These are phyloP conservation scores for Mastomys natalensis DNA, from an alignment of 2,113 vertebrate species.

Conservation along the genomic window DNA sequence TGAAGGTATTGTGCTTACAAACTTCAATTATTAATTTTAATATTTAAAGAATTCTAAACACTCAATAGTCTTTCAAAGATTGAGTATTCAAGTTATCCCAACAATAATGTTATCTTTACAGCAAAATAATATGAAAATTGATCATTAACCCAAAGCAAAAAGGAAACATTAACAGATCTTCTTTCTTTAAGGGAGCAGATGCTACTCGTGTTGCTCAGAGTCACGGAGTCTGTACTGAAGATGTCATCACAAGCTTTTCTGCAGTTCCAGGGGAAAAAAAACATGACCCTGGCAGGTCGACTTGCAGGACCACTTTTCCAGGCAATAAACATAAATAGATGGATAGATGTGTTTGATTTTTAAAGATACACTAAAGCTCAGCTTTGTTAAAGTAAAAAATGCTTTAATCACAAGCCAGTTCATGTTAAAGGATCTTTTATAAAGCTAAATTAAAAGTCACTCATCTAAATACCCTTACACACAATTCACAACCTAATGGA, in stretches of 20 bases:
- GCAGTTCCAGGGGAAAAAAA: conserved; percentile 95
- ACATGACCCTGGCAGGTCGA: conserved; percentile 94
- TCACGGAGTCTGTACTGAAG: conserved; percentile 98
- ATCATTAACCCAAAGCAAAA: conserved; percentile 51
- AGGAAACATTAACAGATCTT: conserved; percentile 77
- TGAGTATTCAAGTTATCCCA: conserved; percentile 47
- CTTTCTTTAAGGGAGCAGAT: conserved; percentile 95
- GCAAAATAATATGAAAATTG: conserved; percentile 64
- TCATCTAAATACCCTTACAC: neutral
- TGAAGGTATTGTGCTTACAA: neutral
- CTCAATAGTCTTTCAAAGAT: conserved; percentile 39
- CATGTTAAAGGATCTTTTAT: conserved; percentile 55
- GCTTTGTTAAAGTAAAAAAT: conserved; percentile 26
- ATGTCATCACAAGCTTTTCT: conserved; percentile 94
- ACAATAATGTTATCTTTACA: conserved; percentile 44
- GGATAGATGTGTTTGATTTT: conserved; percentile 17
- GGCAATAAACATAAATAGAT: conserved; percentile 86
- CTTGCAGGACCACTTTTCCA: conserved; percentile 98
- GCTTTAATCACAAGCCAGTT: conserved; percentile 37
- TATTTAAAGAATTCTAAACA: conserved; percentile 58
- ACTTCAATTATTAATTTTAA: conserved; percentile 48
- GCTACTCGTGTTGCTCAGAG: conserved; percentile 96
- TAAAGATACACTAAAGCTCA: conserved; percentile 39
- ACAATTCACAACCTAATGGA: neutral
- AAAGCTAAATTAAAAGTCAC: conserved; percentile 50